phyloP scores from a whole-genome alignment of 2,888 invertebrate genomes.

The Smittia sp. region DNA sequence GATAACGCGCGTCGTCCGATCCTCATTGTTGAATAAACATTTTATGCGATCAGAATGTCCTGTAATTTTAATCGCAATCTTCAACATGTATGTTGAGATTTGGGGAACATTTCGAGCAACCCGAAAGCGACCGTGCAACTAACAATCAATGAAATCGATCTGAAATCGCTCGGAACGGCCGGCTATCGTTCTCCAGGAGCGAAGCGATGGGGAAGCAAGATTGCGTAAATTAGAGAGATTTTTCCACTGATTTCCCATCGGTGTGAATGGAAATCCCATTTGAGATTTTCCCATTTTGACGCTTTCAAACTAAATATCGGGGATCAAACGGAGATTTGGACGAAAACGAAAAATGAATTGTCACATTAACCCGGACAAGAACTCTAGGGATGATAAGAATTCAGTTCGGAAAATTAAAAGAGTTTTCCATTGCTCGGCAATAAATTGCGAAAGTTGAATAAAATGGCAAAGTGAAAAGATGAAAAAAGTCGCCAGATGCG shows the following conservation, averaged over 20 bases:
- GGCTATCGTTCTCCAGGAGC: background rate
- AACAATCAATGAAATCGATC: background rate
- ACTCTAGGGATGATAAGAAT: too few species aligned
- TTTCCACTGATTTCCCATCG: slow-evolving; percentile 38
- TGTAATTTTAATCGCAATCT: slow-evolving; percentile 6
- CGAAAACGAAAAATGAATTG: background rate
- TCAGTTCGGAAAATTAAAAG: too few species aligned
- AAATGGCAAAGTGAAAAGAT: too few species aligned
- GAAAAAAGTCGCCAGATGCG: too few species aligned
- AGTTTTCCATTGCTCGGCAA: too few species aligned
- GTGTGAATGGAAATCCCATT: slow-evolving; percentile 30
- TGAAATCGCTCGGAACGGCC: background rate
- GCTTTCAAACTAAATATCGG: slow-evolving; percentile 5
- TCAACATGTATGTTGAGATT: too few species aligned
- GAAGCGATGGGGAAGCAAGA: background rate
- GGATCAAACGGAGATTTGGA: slow-evolving; percentile 7
- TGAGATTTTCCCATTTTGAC: background rate
- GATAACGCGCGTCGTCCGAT: too few species aligned
- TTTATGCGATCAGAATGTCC: background rate
- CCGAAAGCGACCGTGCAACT: background rate
- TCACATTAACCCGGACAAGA: too few species aligned
- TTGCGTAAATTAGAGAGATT: slow-evolving; percentile 28
- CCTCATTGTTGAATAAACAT: too few species aligned
- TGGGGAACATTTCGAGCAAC: too few species aligned
- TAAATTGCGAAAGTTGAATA: too few species aligned